Evolutionary conservation across 2,797 vertebrate genomes (phyloP), one percentile per base, ranked within the genome.

Genomic region (Acipenser transmontanus): DNA sequence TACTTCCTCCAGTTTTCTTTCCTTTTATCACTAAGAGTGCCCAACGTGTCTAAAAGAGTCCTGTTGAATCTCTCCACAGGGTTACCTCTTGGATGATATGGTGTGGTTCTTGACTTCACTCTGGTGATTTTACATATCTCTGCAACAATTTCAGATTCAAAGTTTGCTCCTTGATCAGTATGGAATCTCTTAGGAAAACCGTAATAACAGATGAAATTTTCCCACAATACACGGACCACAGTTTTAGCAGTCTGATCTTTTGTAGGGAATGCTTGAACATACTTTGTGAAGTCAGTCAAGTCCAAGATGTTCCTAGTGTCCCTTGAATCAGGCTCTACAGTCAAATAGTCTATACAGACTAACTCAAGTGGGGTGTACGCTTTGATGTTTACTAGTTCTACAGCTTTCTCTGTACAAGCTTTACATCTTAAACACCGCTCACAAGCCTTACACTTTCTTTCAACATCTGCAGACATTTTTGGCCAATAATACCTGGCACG

Each of bases 241-340:
- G 67, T 70, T 12, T 59, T 70, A 7, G 69, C 57, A 0, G 61
- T 74, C 13, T 64, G 70, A 8, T 72, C 68, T 47, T 50, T 50
- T 0, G 69, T 72, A 0, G 67, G 48, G 8, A 61, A 68, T 12
- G 73, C 59, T 49, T 62, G 17, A 5, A 66, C 59, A 66, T 68
- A 74, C 17, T 66, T 71, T 1, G 64, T 71, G 6, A 74, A 70
- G 17, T 65, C 73, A 1, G 65, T 73, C 1, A 73, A 61, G 1
- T 73, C 63, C 9, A 75, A 51, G 1, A 75, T 69, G n/a, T 73
- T 71, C 4, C 9, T 13, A 4, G 13, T 76, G 1, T 69, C 66
- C 8, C 8, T 54, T 6, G 59, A 49, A 34, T 34, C 34, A 34
- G 34, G 34, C 34, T 4, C 34, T 34, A 34, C 4, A 34, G 34